These are phyloP conservation scores for Knipowitschia caucasica DNA, from an alignment of 2,797 vertebrate species.

Conservation along the genomic window DNA sequence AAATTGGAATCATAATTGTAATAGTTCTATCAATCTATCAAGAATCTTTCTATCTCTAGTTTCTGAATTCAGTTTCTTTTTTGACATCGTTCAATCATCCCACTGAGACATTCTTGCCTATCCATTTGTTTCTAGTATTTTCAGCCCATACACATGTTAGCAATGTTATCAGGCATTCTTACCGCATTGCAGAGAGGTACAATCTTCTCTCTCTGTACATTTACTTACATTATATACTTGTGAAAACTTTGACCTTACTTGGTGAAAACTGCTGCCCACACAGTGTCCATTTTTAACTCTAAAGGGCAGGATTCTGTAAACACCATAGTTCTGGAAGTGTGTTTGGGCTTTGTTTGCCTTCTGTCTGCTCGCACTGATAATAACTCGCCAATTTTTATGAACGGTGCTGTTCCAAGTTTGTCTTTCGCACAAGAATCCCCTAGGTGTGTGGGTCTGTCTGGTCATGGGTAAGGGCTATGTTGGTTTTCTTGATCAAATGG, in stretches of 20 bases:
- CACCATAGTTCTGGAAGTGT: not conserved
- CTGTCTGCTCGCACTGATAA: not conserved
- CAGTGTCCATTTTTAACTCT: too few relatives aligned
- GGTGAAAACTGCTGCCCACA: not conserved
- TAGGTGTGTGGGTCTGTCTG: not conserved
- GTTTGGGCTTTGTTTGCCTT: constrained; percentile 1
- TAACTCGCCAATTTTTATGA: not conserved
- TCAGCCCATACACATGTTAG: too few relatives aligned
- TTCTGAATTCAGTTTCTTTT: too few relatives aligned
- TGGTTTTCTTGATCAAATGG: not conserved
- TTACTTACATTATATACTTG: not conserved
- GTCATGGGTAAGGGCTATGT: not conserved
- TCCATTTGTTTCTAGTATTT: too few relatives aligned
- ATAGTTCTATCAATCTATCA: too few relatives aligned
- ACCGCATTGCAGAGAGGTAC: too few relatives aligned
- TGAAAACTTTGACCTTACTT: not conserved
- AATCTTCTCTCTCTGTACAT: too few relatives aligned
- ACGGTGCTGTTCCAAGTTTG: not conserved
- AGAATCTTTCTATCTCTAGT: too few relatives aligned
- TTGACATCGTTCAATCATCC: too few relatives aligned
- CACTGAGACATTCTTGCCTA: too few relatives aligned
- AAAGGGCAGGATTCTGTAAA: not conserved
- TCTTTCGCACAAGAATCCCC: not conserved
- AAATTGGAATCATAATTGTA: too few relatives aligned
- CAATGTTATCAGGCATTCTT: too few relatives aligned